phyloP scores from a whole-genome alignment of 1,140 invertebrate species.

The Oedothorax gibbosus region DNA sequence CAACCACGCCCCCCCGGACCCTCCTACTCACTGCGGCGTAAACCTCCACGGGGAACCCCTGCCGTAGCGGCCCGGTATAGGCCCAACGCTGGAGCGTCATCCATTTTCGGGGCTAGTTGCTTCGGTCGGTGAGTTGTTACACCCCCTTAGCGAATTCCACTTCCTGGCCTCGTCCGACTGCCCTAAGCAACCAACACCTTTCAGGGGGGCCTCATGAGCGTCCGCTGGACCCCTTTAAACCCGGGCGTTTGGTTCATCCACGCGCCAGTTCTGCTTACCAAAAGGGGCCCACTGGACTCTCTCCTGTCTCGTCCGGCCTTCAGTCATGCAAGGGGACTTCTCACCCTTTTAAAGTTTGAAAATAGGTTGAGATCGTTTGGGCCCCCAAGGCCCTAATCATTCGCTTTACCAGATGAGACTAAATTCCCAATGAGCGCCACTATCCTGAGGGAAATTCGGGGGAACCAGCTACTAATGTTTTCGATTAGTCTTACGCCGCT shows the following conservation, averaged over 20 bases:
- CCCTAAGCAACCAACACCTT: background rate
- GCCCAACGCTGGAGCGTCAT: no score
- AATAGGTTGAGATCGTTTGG: conserved; percentile 84
- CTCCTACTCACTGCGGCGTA: no score
- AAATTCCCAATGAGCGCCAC: conserved; percentile 67
- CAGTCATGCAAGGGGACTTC: conserved; percentile 78
- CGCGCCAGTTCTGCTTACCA: conserved; percentile 7
- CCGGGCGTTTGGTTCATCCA: conserved; percentile 15
- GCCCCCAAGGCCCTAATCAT: conserved; percentile 87
- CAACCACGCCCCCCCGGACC: conserved; percentile 77
- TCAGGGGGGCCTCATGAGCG: conserved; percentile 78
- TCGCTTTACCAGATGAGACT: conserved; percentile 78
- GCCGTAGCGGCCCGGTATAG: no score
- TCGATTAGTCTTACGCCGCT: conserved; percentile 10
- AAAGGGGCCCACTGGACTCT: conserved; percentile 77
- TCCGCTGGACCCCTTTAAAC: background rate
- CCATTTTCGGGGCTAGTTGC: no score
- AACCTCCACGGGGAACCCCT: no score
- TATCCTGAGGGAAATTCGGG: conserved; percentile 83
- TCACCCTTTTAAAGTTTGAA: conserved; percentile 90
- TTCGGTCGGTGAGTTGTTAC: no score
- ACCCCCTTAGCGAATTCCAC: conserved; percentile 87
- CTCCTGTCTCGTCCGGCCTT: background rate
- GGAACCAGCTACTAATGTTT: conserved; percentile 85
- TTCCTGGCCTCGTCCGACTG: conserved; percentile 92